Conservation (phyloP, 2,113 vertebrate species). For the Ammodramus savannarum region DNA sequence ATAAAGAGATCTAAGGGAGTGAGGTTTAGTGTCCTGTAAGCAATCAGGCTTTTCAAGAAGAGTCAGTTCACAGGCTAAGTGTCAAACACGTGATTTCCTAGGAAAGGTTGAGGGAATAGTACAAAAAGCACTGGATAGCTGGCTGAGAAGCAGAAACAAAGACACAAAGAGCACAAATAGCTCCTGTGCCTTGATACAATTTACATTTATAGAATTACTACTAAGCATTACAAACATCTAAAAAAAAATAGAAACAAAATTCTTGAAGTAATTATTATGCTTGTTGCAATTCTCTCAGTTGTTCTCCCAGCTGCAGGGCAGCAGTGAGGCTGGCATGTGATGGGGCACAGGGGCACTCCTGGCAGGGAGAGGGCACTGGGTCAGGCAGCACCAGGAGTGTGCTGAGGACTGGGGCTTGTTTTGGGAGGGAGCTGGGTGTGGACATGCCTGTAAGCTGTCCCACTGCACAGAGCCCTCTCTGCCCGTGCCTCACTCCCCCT, state of each 20-base stretch:
- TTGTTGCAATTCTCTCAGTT: neutral
- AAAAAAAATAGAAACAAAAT: neutral
- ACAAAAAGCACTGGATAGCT: neutral
- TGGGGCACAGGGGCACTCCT: neutral
- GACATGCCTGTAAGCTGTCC: accelerated
- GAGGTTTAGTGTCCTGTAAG: neutral
- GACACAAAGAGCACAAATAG: neutral
- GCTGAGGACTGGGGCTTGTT: neutral
- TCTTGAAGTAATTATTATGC: neutral
- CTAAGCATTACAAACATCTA: neutral
- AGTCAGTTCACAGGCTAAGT: neutral
- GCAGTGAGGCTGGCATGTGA: neutral
- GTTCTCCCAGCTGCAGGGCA: neutral
- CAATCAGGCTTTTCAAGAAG: neutral
- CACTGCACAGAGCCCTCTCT: neutral
- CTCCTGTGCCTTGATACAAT: neutral
- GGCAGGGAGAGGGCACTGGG: neutral
- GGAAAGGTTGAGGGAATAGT: neutral
- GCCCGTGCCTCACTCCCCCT: neutral
- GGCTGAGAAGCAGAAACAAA: neutral
- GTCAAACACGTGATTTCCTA: neutral
- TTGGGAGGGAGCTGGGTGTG: neutral
- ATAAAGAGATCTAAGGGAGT: neutral
- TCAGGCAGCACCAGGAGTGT: accelerated
- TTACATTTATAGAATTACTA: neutral